Percentiles rank a stretch among this genome's conserved stretches.
phyloP scores from a whole-genome alignment of 1,140 invertebrate species.

The Ridgeia piscesae region DNA sequence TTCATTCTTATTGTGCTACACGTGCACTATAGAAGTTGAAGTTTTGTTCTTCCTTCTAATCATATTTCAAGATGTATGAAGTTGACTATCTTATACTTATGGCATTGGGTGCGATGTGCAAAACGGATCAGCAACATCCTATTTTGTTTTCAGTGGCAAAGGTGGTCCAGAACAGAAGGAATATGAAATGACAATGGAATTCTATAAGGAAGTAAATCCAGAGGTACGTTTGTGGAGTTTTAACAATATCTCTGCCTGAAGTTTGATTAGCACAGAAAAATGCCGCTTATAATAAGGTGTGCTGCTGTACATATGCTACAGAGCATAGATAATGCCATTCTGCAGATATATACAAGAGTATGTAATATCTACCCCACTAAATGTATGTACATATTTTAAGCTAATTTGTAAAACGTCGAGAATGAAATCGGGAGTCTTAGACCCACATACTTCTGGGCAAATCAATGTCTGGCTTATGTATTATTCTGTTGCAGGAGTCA shows the following conservation, averaged over 20 bases:
- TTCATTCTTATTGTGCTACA: not conserved
- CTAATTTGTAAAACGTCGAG: too few species aligned
- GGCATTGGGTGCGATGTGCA: slow-evolving; percentile 4
- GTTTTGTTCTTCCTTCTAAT: not conserved
- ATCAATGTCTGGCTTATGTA: too few species aligned
- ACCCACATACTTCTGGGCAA: too few species aligned
- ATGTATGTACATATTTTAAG: too few species aligned
- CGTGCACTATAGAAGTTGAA: not conserved
- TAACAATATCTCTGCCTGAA: not conserved
- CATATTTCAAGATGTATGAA: not conserved
- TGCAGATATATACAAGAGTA: too few species aligned
- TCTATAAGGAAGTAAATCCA: slow-evolving; percentile 79
- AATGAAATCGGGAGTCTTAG: not conserved
- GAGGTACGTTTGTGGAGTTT: slow-evolving; percentile 70
- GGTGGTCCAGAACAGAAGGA: slow-evolving; percentile 82
- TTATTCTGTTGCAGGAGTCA: slow-evolving; percentile 59
- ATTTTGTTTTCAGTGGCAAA: slow-evolving; percentile 62
- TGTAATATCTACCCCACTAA: too few species aligned
- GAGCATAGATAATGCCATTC: too few species aligned
- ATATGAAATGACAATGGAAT: slow-evolving; percentile 81
- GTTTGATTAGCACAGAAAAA: not conserved
- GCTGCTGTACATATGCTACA: too few species aligned
- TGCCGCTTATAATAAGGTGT: not conserved
- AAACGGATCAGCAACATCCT: not conserved
- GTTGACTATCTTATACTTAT: not conserved